Conservation (phyloP, 1,140 invertebrate genomes). For the Drosophila pseudoobscura region DNA sequence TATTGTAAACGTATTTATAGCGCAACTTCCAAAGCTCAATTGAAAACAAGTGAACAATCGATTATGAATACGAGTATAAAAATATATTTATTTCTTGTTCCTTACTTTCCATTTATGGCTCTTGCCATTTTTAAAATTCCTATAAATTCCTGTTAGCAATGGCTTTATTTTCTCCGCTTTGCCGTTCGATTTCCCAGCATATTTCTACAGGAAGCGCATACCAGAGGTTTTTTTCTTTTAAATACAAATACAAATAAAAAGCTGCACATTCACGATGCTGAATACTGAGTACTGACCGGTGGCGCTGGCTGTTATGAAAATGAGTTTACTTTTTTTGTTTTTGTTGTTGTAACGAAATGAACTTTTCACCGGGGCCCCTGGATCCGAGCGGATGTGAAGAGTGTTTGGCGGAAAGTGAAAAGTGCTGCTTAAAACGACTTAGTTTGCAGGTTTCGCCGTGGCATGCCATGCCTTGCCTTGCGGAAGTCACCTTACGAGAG, state of each 20-base stretch:
- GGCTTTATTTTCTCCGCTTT: conserved; percentile 27
- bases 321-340: conserved; percentile 76
- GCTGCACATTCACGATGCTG: conserved; percentile 71
- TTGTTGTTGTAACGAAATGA: conserved; percentile 58
- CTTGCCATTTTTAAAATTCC: conserved; percentile 7
- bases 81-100: no score
- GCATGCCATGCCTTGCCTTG: conserved; percentile 53
- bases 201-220: conserved; percentile 73
- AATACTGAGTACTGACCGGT: conserved; percentile 5
- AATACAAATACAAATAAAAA: conserved; percentile 47
- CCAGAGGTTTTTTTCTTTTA: conserved; percentile 30
- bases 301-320: conserved; percentile 68
- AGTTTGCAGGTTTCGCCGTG: conserved; percentile 73
- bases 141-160: conserved; percentile 24
- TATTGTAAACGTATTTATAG: no score
- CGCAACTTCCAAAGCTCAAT: no score
- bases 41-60: no score
- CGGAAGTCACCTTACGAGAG: conserved; percentile 53
- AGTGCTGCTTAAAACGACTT: conserved; percentile 79
- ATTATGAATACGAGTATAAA: no score
- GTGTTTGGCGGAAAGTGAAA: conserved; percentile 80
- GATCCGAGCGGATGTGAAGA: conserved; percentile 68
- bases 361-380: conserved; percentile 56
- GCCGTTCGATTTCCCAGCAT: conserved; percentile 52
- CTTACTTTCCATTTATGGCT: no score